These are phyloP conservation scores for Nothoprocta pentlandii DNA, from an alignment of 2,113 vertebrate species.

Conservation along the genomic window DNA sequence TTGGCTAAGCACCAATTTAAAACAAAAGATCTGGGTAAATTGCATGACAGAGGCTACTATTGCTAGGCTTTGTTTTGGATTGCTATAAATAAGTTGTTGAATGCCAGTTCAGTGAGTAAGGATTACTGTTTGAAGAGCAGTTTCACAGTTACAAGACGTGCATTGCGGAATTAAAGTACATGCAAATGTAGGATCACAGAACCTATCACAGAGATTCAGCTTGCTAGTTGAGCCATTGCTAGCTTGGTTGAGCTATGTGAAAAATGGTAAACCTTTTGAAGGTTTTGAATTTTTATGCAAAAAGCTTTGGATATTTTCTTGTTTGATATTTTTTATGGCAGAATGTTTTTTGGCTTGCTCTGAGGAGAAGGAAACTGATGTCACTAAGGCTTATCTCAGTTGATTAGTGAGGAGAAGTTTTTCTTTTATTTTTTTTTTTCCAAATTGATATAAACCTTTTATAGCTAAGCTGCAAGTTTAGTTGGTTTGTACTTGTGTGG, in stretches of 20 bases:
- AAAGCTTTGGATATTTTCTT: neutral
- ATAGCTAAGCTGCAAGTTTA: neutral
- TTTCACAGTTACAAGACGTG: neutral
- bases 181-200: neutral
- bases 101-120: constrained; percentile 44
- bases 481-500: neutral
- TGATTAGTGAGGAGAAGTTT: neutral
- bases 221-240: neutral
- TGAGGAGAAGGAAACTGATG: neutral
- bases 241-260: neutral
- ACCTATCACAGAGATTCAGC: neutral
- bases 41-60: neutral
- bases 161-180: neutral
- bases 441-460: neutral
- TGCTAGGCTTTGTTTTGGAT: constrained; percentile 49
- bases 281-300: neutral
- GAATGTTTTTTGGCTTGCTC: neutral
- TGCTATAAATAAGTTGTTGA: constrained; percentile 55
- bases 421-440: neutral
- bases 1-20: neutral
- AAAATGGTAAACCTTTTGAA: neutral
- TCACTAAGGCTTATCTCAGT: neutral
- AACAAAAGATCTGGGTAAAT: neutral
- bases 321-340: neutral
- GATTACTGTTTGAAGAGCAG: constrained; percentile 11